A percentile compares a stretch with the other conserved stretches of the same genome.
Evolutionary conservation across 2,888 invertebrate genomes (phyloP).

Genomic region (Pinctada fucata): DNA sequence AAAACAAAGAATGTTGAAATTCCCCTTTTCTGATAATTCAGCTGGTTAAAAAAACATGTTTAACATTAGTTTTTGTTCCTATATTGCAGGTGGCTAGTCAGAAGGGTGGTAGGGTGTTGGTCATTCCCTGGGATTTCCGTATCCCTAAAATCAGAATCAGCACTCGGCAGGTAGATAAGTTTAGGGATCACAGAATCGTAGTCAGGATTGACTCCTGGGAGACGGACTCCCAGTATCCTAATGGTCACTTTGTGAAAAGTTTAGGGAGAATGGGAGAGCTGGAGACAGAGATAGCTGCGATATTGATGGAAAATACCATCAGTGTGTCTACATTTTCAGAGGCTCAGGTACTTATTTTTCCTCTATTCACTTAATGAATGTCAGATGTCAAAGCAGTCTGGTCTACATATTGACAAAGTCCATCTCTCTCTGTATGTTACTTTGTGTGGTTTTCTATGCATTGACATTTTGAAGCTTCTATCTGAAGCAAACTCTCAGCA

Average conservation of each 20-base stretch:
- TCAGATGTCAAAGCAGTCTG: too few species aligned
- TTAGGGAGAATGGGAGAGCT: constrained; percentile 71
- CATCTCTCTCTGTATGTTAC: too few species aligned
- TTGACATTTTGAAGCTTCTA: too few species aligned
- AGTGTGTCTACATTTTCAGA: constrained; percentile 66
- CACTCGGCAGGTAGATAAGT: constrained; percentile 68
- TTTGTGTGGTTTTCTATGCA: too few species aligned
- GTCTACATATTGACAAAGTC: too few species aligned
- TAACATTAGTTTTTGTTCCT: too few species aligned
- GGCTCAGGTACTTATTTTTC: constrained; percentile 58
- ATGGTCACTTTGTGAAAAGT: constrained; percentile 72
- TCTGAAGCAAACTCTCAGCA: too few species aligned
- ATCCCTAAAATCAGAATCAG: constrained; percentile 74
- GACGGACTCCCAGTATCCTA: constrained; percentile 71
- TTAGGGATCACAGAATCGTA: constrained; percentile 69
- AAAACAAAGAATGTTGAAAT: too few species aligned
- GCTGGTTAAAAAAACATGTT: too few species aligned
- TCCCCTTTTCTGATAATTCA: too few species aligned
- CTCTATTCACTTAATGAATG: too few species aligned
- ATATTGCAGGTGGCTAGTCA: constrained; percentile 49
- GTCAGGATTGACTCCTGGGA: constrained; percentile 74
- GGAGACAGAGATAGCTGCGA: constrained; percentile 71
- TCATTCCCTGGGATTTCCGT: constrained; percentile 73
- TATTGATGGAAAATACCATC: constrained; percentile 70
- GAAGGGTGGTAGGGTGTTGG: constrained; percentile 67